Conservation (phyloP, 2,888 invertebrate genomes). For the Chouioia cunea region DNA sequence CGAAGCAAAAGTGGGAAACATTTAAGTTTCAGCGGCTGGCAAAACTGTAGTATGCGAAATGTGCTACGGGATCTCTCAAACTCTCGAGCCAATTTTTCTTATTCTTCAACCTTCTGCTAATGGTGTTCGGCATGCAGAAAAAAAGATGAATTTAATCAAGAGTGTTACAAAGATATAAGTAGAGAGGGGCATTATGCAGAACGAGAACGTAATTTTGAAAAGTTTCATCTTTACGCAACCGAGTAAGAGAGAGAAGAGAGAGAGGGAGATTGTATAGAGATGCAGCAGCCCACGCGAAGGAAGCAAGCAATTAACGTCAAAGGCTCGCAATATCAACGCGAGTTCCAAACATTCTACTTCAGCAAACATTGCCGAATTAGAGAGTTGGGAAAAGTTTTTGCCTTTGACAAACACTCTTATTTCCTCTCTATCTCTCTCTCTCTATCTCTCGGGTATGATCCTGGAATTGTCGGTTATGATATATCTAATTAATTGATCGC, state of each 20-base stretch:
- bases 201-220: slow-evolving; percentile 8
- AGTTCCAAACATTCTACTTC: slow-evolving; percentile 18
- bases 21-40: slow-evolving; percentile 20
- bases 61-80: slow-evolving; percentile 23
- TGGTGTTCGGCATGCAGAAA: background rate
- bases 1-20: background rate
- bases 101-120: too few relatives aligned
- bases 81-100: slow-evolving; percentile 16
- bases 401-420: slow-evolving; percentile 35
- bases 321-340: slow-evolving; percentile 33
- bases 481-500: too few relatives aligned
- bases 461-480: too few relatives aligned
- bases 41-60: slow-evolving; percentile 12
- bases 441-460: too few relatives aligned
- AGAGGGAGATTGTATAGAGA: too few relatives aligned
- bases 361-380: background rate
- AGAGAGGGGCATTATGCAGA: background rate
- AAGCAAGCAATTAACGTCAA: slow-evolving; percentile 40
- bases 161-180: background rate
- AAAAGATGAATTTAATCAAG: slow-evolving; percentile 31
- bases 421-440: slow-evolving; percentile 1
- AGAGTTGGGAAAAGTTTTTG: slow-evolving; percentile 18
- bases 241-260: background rate
- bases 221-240: background rate
- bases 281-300: background rate